phyloP scores from a whole-genome alignment of 2,888 invertebrate species.

The Drosophila falleni region DNA sequence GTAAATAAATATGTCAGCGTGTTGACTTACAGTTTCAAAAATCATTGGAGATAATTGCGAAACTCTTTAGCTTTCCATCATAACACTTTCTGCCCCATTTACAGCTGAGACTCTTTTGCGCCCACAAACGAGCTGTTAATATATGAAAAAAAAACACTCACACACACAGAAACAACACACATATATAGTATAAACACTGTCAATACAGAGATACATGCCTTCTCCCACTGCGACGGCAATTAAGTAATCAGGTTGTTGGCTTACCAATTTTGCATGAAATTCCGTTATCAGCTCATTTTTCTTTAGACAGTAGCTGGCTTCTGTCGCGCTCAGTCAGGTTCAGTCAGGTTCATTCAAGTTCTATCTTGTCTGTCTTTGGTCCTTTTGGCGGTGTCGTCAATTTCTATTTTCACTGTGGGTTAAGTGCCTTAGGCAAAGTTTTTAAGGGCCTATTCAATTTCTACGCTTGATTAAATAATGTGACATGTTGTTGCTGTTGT shows the following conservation, averaged over 20 bases:
- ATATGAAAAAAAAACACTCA: conserved; percentile 18
- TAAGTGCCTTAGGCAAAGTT: conserved; percentile 80
- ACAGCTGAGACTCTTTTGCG: conserved; percentile 40
- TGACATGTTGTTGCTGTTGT: conserved; percentile 60
- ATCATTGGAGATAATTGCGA: conserved; percentile 46
- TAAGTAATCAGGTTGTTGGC: conserved; percentile 80
- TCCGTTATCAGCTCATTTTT: conserved; percentile 75
- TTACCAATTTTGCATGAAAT: conserved; percentile 80
- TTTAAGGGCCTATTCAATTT: conserved; percentile 81
- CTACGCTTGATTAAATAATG: conserved; percentile 81
- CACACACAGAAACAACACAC: neutral
- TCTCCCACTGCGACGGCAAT: conserved; percentile 47
- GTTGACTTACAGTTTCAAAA: conserved; percentile 24
- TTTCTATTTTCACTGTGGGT: conserved; percentile 78
- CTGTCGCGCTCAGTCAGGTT: conserved; percentile 5
- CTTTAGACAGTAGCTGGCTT: conserved; percentile 44
- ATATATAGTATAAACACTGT: conserved; percentile 1
- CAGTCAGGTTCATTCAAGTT: conserved; percentile 35
- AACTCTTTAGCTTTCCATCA: conserved; percentile 39
- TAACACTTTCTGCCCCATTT: conserved; percentile 54
- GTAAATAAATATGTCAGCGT: neutral
- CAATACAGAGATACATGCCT: conserved; percentile 7
- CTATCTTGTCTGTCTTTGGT: conserved; percentile 33
- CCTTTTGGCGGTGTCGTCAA: conserved; percentile 72
- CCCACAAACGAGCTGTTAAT: conserved; percentile 59